These are phyloP conservation scores for Caerostris extrusa DNA, from an alignment of 1,140 invertebrate species.

Conservation along the genomic window DNA sequence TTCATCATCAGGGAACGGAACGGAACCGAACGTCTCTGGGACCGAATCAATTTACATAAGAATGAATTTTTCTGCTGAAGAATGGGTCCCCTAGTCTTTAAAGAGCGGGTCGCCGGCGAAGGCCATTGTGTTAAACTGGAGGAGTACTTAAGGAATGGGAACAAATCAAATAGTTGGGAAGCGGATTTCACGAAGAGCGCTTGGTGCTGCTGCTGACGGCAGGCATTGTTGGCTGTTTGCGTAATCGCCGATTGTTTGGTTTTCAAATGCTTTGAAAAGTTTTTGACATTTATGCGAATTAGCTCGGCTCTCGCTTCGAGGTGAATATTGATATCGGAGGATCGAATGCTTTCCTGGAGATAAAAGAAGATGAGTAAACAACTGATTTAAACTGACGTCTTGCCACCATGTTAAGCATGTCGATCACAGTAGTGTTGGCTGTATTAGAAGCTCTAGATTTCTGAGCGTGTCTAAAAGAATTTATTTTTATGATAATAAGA, in stretches of 20 bases:
- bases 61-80: slow-evolving; percentile 40
- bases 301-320: not conserved
- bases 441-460: no score
- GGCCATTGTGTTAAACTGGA: not conserved
- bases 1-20: not conserved
- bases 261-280: not conserved
- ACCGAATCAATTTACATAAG: slow-evolving; percentile 44
- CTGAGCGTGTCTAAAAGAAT: not conserved
- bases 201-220: not conserved
- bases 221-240: not conserved
- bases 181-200: not conserved
- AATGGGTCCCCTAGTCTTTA: slow-evolving; percentile 14
- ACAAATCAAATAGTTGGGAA: slow-evolving; percentile 28
- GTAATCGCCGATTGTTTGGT: slow-evolving; percentile 29
- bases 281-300: not conserved
- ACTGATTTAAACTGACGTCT: not conserved
- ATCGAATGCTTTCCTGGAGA: not conserved
- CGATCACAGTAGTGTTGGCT: not conserved
- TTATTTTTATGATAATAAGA: not conserved
- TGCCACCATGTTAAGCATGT: not conserved
- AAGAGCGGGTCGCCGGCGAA: not conserved
- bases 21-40: not conserved
- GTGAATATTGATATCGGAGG: slow-evolving; percentile 3
- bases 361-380: slow-evolving; percentile 6
- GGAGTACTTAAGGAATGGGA: slow-evolving; percentile 3